phyloP scores from a whole-genome alignment of 2,888 invertebrate genomes.

The Drosophila histrio region DNA sequence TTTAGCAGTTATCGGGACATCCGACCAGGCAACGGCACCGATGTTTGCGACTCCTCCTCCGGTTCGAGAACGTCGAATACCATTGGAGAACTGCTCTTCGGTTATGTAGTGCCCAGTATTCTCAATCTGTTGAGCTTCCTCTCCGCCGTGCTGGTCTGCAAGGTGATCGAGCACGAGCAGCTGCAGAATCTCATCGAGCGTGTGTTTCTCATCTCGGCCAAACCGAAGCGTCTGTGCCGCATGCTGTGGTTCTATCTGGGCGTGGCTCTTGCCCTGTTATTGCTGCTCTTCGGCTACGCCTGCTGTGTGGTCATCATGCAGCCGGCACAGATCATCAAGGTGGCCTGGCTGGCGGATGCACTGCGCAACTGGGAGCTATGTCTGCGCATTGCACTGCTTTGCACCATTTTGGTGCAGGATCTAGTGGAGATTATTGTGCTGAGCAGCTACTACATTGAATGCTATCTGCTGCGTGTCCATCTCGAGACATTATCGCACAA shows the following conservation, averaged over 20 bases:
- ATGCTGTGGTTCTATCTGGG: constrained; percentile 90
- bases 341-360: constrained; percentile 64
- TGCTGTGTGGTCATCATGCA: constrained; percentile 83
- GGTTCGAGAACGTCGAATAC: constrained; percentile 80
- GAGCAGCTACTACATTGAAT: constrained; percentile 92
- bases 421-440: constrained; percentile 93
- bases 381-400: constrained; percentile 85
- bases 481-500: constrained; percentile 89
- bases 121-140: constrained; percentile 90
- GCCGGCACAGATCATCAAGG: constrained; percentile 68
- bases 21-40: constrained; percentile 50
- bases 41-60: constrained; percentile 33
- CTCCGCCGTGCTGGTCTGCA: constrained; percentile 89
- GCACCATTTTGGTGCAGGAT: constrained; percentile 91
- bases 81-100: constrained; percentile 89
- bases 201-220: constrained; percentile 89
- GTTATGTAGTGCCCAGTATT: constrained; percentile 89
- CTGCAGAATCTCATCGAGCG: constrained; percentile 93
- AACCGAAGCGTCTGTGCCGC: constrained; percentile 88
- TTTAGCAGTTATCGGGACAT: constrained; percentile 71
- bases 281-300: constrained; percentile 88
- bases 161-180: constrained; percentile 92
- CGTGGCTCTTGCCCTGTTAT: constrained; percentile 89
- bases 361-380: constrained; percentile 66
- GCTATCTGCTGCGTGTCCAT: constrained; percentile 90